Conservation (phyloP, 2,797 vertebrate genomes). For the Astyanax mexicanus region DNA sequence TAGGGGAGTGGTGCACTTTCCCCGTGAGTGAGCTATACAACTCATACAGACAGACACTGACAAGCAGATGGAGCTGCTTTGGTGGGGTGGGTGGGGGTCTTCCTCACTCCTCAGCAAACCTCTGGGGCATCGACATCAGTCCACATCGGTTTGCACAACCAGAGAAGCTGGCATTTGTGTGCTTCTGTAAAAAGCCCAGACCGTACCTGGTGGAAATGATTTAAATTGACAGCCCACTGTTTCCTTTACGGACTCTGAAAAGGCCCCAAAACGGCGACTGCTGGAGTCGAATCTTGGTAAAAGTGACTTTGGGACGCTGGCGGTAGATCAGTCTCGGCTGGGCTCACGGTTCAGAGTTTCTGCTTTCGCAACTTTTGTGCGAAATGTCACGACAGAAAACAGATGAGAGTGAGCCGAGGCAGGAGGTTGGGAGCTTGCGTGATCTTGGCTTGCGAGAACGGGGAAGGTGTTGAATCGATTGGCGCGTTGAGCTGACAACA, state of each 20-base stretch:
- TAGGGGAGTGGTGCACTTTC: background rate
- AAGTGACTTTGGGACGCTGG: background rate
- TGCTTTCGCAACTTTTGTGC: conserved; percentile 1
- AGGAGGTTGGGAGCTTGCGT: background rate
- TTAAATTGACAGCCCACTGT: background rate
- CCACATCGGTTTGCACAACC: background rate
- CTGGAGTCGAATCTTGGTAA: background rate
- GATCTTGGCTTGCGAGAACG: background rate
- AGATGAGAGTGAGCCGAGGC: background rate
- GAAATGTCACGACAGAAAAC: background rate
- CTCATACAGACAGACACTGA: background rate
- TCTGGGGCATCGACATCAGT: background rate
- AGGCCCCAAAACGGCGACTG: background rate
- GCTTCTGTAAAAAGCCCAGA: background rate
- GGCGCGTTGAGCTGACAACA: background rate
- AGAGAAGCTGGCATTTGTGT: conserved; percentile 8
- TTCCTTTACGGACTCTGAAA: background rate
- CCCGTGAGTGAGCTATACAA: background rate
- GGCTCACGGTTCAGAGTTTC: background rate
- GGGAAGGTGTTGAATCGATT: conserved; percentile 7
- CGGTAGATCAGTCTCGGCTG: background rate
- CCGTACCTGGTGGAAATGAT: conserved; percentile 2
- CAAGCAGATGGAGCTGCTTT: background rate
- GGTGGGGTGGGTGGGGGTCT: background rate
- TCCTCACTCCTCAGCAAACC: conserved; percentile 10